Conservation (phyloP, 2,797 vertebrate genomes). For the Anguilla obscura region DNA sequence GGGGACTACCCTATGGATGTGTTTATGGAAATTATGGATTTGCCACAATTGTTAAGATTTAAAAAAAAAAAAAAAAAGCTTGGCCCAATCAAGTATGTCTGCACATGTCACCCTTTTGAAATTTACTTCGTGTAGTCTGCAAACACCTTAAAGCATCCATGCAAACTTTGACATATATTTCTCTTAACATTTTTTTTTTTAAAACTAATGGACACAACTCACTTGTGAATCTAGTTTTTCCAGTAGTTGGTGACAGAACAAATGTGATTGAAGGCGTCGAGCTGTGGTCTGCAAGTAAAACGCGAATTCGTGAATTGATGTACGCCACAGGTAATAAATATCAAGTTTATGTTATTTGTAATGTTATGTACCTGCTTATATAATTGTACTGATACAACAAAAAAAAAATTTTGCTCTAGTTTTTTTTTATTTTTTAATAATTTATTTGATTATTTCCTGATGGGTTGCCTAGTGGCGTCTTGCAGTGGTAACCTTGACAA, state of each 20-base stretch:
- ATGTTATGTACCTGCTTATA: neutral
- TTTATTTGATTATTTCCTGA: conserved; percentile 22
- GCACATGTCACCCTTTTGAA: neutral
- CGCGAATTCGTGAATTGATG: neutral
- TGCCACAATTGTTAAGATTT: neutral
- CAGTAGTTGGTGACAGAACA: neutral
- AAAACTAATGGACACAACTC: neutral
- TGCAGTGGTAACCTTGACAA: conserved; percentile 72
- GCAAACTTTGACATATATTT: neutral
- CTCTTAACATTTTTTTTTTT: neutral
- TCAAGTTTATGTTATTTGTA: neutral
- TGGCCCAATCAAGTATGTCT: too few relatives aligned
- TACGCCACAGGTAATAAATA: neutral
- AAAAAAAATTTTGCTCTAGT: neutral
- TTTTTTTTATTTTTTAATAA: neutral
- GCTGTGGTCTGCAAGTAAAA: neutral
- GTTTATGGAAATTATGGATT: neutral
- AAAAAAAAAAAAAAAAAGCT: neutral
- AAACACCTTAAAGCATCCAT: neutral
- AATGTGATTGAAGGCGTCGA: neutral
- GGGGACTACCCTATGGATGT: neutral
- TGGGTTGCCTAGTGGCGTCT: conserved; percentile 43
- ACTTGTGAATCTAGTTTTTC: neutral
- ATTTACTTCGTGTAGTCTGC: neutral
- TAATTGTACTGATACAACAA: neutral